These are phyloP conservation scores for Pogonognathellus flavescens DNA, from an alignment of 1,140 invertebrate genomes.

Conservation along the genomic window DNA sequence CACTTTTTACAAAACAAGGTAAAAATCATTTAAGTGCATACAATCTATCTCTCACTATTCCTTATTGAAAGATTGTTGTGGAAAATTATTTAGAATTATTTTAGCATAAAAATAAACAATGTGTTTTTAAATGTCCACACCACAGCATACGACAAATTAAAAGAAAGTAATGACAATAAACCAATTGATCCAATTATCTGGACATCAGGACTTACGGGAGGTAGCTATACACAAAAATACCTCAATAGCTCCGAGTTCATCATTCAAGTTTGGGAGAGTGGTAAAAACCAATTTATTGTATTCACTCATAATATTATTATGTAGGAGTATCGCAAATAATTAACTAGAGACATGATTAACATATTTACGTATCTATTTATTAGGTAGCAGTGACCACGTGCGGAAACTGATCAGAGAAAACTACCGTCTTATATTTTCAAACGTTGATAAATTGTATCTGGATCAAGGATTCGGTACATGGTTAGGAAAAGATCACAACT, in stretches of 20 bases:
- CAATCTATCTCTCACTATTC: too few species aligned
- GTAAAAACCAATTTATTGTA: conserved; percentile 73
- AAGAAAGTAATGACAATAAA: conserved; percentile 71
- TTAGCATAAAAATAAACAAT: neutral
- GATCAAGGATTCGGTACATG: conserved; percentile 67
- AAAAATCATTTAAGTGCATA: too few species aligned
- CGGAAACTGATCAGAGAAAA: conserved; percentile 73
- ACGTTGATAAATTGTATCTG: conserved; percentile 68
- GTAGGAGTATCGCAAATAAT: too few species aligned
- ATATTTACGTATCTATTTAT: too few species aligned
- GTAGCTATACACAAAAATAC: conserved; percentile 72
- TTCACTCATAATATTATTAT: too few species aligned
- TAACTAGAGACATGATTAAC: too few species aligned
- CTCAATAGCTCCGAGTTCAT: conserved; percentile 68
- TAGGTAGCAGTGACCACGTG: conserved; percentile 61
- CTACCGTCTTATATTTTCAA: conserved; percentile 68
- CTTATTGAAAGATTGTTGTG: too few species aligned
- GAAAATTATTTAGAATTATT: too few species aligned
- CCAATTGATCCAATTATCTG: conserved; percentile 80
- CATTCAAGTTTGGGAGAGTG: conserved; percentile 78
- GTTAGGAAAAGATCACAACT: conserved; percentile 62
- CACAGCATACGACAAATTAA: conserved; percentile 54
- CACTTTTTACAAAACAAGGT: conserved; percentile 60
- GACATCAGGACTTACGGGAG: conserved; percentile 83
- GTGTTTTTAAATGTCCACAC: neutral